phyloP scores from a whole-genome alignment of 2,113 vertebrate genomes.

The Ahaetulla prasina region DNA sequence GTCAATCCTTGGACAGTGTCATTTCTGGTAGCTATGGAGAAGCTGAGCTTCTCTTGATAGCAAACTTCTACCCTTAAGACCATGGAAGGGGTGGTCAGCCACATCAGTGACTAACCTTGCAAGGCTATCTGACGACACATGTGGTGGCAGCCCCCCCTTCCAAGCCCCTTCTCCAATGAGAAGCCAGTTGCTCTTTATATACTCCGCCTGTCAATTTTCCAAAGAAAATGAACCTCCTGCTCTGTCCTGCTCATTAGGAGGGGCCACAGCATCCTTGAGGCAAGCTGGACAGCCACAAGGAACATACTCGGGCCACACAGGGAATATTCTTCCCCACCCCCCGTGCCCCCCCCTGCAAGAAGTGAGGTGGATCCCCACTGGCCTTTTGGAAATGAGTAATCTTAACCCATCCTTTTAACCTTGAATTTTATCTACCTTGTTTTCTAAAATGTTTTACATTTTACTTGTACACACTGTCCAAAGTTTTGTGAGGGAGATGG shows the following conservation, averaged over 20 bases:
- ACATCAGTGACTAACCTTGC: neutral
- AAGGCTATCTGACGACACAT: neutral
- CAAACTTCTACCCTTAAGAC: neutral
- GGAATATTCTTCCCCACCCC: neutral
- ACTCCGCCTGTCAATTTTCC: too few relatives aligned
- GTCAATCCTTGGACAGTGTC: neutral
- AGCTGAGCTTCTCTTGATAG: neutral
- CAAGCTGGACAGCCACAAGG: neutral
- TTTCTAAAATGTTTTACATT: neutral
- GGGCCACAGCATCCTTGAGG: neutral
- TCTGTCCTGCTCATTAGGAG: neutral
- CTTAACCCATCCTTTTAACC: neutral
- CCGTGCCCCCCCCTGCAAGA: neutral
- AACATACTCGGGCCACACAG: neutral
- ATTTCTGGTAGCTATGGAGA: neutral
- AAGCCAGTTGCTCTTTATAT: neutral
- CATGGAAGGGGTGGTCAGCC: neutral
- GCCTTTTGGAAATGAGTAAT: neutral
- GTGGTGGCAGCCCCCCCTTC: neutral
- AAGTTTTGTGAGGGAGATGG: neutral
- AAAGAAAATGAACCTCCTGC: too few relatives aligned
- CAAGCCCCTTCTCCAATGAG: accelerated
- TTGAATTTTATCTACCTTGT: neutral
- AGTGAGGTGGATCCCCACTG: neutral
- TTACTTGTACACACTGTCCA: neutral